Evolutionary conservation across 2,888 invertebrate genomes (phyloP), one percentile per base, ranked within the genome.

Genomic region (Deroplatys truncata): DNA sequence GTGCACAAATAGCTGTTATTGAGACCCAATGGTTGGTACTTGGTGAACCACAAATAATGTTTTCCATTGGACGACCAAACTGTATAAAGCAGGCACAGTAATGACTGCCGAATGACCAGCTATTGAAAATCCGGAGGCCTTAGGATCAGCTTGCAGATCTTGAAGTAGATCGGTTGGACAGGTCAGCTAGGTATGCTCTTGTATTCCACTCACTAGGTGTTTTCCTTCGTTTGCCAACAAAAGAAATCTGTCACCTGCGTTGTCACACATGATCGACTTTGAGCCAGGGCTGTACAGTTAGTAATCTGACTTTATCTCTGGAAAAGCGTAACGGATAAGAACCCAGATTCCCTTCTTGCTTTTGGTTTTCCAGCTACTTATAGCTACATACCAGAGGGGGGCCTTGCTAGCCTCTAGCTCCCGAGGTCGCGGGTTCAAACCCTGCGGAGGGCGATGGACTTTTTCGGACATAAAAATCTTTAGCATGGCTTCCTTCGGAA

Each of bases 31-130:
- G 56, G 56, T 72, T 72, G 56, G 56, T 72, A 72, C 56, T 72
- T 72, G 56, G 56, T 72, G 56, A 72, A 25, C 56, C 56, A 72
- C 56, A 72, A 72, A 72, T 72, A 72, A 72, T 72, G 56, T 72
- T 72, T 72, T 72, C 56, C 56, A 72, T 72, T 72, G 56, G 56
- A 72, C 56, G 56, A 20, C 56, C 56, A 72, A 72, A 72, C 56
- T 72, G 56, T 72, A 72, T 72, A 72, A 72, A 72, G 56, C 56
- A 25, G 56, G 56, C 56, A 20, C 56, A 82, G 82, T 87, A 87
- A 87, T 87, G 87, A 87, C 82, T 87, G 87, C 82, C 82, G 82
- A 83, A 87, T 87, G 87, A 87, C 87, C 83, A 87, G 43, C 85
- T 85, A 49, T 56, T 35, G 85, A 85, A 56, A 85, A 85, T 28